Conservation (phyloP, 2,113 vertebrate genomes). For the Tetrax tetrax region DNA sequence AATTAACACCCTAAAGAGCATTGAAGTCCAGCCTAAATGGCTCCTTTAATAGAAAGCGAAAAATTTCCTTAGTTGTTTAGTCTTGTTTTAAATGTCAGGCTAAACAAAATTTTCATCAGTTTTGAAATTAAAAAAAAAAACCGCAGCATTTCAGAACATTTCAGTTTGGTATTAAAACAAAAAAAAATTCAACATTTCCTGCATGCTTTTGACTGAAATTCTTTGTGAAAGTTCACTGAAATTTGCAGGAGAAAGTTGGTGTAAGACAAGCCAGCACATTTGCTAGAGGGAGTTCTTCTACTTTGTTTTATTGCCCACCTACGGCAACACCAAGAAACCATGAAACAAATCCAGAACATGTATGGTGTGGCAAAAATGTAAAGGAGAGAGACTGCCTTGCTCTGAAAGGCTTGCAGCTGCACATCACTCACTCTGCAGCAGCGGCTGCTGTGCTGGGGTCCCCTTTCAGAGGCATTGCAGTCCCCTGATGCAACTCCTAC, state of each 20-base stretch:
- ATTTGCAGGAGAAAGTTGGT: background rate
- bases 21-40: background rate
- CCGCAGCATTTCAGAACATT: background rate
- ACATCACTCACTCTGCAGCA: background rate
- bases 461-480: accelerated
- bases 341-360: background rate
- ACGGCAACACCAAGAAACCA: background rate
- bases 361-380: background rate
- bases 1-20: background rate
- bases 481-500: too few relatives aligned
- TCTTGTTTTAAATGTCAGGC: background rate
- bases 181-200: background rate
- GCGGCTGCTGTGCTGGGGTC: background rate
- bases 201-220: background rate
- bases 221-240: background rate
- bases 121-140: background rate
- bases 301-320: background rate
- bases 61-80: background rate
- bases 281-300: background rate
- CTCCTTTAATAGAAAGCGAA: background rate
- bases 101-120: background rate
- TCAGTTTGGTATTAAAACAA: background rate
- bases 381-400: background rate
- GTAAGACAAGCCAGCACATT: background rate
- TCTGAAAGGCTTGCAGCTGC: background rate